These are phyloP conservation scores for Drosophila nr. perissopoda DNA, from an alignment of 2,888 invertebrate species.

Conservation along the genomic window DNA sequence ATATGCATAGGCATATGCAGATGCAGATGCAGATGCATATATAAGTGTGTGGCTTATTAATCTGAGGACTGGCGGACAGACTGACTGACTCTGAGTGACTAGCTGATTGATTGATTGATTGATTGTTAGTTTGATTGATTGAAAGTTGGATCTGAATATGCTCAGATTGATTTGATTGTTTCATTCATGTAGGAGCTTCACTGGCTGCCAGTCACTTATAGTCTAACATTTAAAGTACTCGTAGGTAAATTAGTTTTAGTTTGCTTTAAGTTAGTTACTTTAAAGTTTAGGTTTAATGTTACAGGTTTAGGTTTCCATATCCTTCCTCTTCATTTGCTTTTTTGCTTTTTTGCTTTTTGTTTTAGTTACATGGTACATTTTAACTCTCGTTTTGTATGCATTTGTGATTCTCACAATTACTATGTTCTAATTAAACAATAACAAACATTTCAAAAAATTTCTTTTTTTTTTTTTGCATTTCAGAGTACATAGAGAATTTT, in stretches of 20 bases:
- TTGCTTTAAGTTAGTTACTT: conserved; percentile 9
- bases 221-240: conserved; percentile 30
- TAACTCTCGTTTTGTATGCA: conserved; percentile 46
- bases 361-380: conserved; percentile 68
- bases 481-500: conserved; percentile 27
- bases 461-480: conserved; percentile 21
- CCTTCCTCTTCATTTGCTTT: not conserved
- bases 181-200: not conserved
- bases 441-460: conserved; percentile 31
- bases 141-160: conserved; percentile 4
- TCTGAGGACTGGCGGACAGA: conserved; percentile 8
- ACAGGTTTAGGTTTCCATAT: not conserved
- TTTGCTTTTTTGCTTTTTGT: conserved; percentile 22
- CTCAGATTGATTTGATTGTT: conserved; percentile 38
- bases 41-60: not conserved
- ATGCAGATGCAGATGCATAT: not conserved
- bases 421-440: conserved; percentile 41
- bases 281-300: conserved; percentile 21
- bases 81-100: conserved; percentile 11
- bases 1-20: not conserved
- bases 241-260: conserved; percentile 30
- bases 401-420: conserved; percentile 13
- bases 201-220: conserved; percentile 26
- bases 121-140: conserved; percentile 19
- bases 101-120: conserved; percentile 10